Conservation (phyloP, 2,888 invertebrate species). For the Fissipunctia ypsillon region DNA sequence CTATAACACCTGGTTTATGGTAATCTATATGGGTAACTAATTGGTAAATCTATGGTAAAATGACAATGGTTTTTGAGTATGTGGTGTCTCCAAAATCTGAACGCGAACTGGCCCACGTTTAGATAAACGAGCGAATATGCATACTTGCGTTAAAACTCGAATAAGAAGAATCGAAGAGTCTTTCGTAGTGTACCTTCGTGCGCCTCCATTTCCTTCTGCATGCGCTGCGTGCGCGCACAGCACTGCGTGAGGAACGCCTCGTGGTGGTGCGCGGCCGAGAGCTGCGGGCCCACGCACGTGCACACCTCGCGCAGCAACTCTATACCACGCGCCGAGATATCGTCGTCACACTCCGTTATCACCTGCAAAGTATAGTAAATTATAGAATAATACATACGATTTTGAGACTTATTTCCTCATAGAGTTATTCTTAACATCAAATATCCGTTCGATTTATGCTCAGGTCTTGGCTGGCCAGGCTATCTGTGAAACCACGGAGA, state of each 20-base stretch:
- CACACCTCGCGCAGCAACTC: slow-evolving; percentile 97
- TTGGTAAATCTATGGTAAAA: not conserved
- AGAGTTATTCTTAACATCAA: not conserved
- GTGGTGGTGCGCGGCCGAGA: slow-evolving; percentile 96
- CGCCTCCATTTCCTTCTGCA: slow-evolving; percentile 95
- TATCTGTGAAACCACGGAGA: not conserved
- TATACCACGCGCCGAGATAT: slow-evolving; percentile 97
- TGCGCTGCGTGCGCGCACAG: slow-evolving; percentile 96
- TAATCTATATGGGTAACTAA: not conserved
- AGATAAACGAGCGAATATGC: not conserved
- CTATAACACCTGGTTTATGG: not conserved
- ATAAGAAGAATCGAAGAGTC: not conserved
- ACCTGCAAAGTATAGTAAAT: slow-evolving; percentile 88
- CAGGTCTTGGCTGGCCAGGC: not conserved
- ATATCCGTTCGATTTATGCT: not conserved
- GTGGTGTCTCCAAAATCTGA: not conserved
- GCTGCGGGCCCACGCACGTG: slow-evolving; percentile 97
- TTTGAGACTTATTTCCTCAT: not conserved
- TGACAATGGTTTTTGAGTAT: not conserved
- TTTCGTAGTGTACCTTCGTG: slow-evolving; percentile 72
- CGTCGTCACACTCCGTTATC: slow-evolving; percentile 97
- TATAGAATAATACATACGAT: not conserved
- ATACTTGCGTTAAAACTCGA: not conserved
- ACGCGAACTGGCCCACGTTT: not conserved
- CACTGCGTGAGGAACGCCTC: slow-evolving; percentile 98